Conservation (phyloP, 2,113 vertebrate species). For the Channa argus region DNA sequence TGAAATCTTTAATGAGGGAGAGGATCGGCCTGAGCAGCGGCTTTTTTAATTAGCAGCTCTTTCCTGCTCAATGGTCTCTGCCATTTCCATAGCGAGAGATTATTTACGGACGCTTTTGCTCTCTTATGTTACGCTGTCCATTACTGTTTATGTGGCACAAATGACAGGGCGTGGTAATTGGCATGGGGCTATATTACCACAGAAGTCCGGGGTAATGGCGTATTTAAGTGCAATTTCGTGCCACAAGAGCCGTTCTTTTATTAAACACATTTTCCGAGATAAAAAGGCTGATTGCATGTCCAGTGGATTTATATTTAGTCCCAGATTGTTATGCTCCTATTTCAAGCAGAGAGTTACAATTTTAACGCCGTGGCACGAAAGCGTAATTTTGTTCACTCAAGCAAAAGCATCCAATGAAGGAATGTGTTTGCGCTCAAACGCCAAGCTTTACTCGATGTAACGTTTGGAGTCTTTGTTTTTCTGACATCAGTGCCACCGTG, state of each 20-base stretch:
- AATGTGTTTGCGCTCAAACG: constrained; percentile 15
- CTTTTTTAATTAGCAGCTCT: constrained; percentile 74
- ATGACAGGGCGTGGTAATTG: constrained; percentile 49
- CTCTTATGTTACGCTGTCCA: constrained; percentile 32
- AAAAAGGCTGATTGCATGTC: constrained; percentile 15
- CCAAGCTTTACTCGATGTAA: constrained; percentile 11
- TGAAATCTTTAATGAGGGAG: constrained; percentile 72
- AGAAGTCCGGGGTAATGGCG: constrained; percentile 38
- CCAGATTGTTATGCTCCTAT: constrained; percentile 6
- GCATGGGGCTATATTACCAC: constrained; percentile 10
- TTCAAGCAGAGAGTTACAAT: constrained; percentile 2
- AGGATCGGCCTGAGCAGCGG: constrained; percentile 40
- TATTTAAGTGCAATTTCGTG: constrained; percentile 32
- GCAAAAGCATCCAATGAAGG: constrained; percentile 1
- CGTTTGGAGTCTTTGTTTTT: constrained; percentile 12
- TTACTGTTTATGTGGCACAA: constrained; percentile 39
- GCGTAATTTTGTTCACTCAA: constrained; percentile 28
- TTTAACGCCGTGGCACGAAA: constrained; percentile 13
- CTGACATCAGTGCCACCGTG: constrained; percentile 5
- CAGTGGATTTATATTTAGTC: constrained; percentile 6
- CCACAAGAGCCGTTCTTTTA: not conserved
- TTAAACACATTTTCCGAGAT: constrained; percentile 13
- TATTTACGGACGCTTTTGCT: constrained; percentile 54
- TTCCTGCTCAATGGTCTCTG: constrained; percentile 42
- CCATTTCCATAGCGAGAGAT: constrained; percentile 46